A percentile compares a stretch with the other conserved stretches of the same genome.
Conservation (phyloP, 30 jellyfish, hydroid and myxozoan species). For the Aurelia aurita complex sp. Pacific region DNA sequence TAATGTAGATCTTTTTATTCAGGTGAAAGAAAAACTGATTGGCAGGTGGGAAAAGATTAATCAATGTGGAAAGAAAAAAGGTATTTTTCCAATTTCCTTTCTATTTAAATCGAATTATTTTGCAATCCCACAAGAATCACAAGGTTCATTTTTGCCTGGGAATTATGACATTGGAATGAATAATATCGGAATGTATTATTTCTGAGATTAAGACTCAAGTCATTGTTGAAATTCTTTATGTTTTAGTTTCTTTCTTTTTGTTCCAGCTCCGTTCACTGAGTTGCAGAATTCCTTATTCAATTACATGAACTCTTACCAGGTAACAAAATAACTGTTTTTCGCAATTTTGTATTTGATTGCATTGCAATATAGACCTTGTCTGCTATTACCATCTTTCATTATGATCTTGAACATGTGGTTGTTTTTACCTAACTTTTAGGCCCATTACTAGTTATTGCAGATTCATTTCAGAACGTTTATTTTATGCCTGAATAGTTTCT, state of each 20-base stretch:
- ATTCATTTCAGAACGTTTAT: too few relatives aligned
- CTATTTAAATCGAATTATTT: neutral
- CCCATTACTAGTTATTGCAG: too few relatives aligned
- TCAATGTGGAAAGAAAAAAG: slow-evolving; percentile 32
- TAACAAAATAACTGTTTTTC: neutral
- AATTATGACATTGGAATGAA: too few relatives aligned
- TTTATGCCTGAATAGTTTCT: too few relatives aligned
- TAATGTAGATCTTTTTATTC: too few relatives aligned
- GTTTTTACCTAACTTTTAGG: too few relatives aligned
- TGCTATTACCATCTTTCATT: neutral
- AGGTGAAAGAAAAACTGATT: slow-evolving; percentile 35
- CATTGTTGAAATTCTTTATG: neutral
- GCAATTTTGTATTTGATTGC: too few relatives aligned
- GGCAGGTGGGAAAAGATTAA: slow-evolving; percentile 55
- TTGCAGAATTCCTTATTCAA: slow-evolving; percentile 74
- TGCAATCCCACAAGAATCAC: neutral
- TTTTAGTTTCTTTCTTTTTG: neutral
- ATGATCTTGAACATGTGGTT: too few relatives aligned
- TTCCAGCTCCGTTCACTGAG: slow-evolving; percentile 62
- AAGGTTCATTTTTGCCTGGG: too few relatives aligned
- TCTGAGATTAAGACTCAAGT: too few relatives aligned
- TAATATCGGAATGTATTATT: too few relatives aligned
- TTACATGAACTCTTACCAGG: slow-evolving; percentile 70
- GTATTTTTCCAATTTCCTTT: neutral
- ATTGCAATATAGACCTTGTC: too few relatives aligned